These are phyloP conservation scores for Blastomussa wellsi DNA, from an alignment of 92 coral and sea anemone species.

Conservation along the genomic window DNA sequence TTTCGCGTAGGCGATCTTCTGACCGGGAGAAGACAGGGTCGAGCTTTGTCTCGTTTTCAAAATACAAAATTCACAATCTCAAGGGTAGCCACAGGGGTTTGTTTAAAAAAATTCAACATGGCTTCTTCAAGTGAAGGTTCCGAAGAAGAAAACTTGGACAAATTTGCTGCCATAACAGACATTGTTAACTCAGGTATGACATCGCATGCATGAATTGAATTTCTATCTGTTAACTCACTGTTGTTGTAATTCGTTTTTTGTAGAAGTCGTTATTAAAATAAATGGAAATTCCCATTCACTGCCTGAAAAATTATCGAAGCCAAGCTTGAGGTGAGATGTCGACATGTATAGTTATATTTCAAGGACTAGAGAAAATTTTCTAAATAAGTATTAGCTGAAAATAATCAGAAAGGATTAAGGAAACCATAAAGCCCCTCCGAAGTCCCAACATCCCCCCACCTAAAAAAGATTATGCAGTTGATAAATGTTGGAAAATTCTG, in stretches of 20 bases:
- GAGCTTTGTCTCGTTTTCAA: constrained; percentile 13
- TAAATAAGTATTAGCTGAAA: too few species aligned
- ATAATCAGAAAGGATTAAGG: too few species aligned
- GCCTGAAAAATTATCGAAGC: constrained; percentile 1
- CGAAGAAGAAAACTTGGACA: constrained; percentile 73
- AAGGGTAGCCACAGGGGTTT: not conserved
- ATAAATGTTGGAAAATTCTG: too few species aligned
- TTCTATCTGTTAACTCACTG: not conserved
- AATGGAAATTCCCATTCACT: not conserved
- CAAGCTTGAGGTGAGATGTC: constrained; percentile 50
- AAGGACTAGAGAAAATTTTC: not conserved
- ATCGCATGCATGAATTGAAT: not conserved
- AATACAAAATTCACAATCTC: not conserved
- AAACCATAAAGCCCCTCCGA: too few species aligned
- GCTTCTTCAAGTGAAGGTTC: constrained; percentile 69
- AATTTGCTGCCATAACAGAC: constrained; percentile 71
- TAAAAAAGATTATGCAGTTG: too few species aligned
- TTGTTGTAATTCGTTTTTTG: not conserved
- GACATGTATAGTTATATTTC: too few species aligned
- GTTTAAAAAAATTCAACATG: constrained; percentile 48
- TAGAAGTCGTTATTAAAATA: constrained; percentile 1
- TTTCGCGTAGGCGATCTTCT: not conserved
- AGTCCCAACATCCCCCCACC: too few species aligned
- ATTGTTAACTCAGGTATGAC: constrained; percentile 64
- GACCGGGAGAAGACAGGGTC: not conserved